Base-by-base conservation (phyloP, 2,888 invertebrate species). In the Hoplodrina blanda region DNA sequence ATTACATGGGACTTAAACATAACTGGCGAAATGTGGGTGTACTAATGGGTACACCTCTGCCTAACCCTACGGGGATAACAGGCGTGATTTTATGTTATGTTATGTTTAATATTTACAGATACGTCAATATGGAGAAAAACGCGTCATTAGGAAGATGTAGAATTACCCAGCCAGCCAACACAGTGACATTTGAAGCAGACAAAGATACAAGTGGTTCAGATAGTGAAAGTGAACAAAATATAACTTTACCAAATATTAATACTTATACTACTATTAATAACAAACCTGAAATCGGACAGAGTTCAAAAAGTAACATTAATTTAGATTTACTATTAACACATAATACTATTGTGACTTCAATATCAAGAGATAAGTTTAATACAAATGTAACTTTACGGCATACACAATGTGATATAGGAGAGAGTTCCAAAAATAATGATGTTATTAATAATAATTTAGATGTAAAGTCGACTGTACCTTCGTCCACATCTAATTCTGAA, bases 81-180 rank as follows among this genome's bases (percentile, higher is more conserved):
- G n/a, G n/a, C n/a, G n/a, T n/a, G n/a, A n/a, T n/a, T n/a, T n/a
- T n/a, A n/a, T n/a, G n/a, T n/a, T n/a, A n/a, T n/a, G n/a, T n/a
- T n/a, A n/a, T n/a, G n/a, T n/a, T n/a, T n/a, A n/a, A 50, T 50
- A 50, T 17, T 67, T 81, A 33, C 81, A 80, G 80, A 56, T 80
- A 59, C 54, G 81, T 74, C n/a, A 53, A 11, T 11, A 65, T 74
- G 69, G 73, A 81, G 41, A 19, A 44, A 0, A 6, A 49, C n/a
- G 2, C 8, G 10, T 17, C 17, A 46, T 1, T 15, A 3, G 4
- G 1, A 19, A 15, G 1, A 5, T 0, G 7, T 17, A 5, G 0
- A n/a, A 20, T 8, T 8, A 1, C 7, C 30, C 17, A 15, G 7
- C 33, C n/a, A 13, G 17, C 19, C 10, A 20, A 54, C 50, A n/a